Conservation (phyloP, 2,888 invertebrate genomes). For the Acanthosepion pharaonis region DNA sequence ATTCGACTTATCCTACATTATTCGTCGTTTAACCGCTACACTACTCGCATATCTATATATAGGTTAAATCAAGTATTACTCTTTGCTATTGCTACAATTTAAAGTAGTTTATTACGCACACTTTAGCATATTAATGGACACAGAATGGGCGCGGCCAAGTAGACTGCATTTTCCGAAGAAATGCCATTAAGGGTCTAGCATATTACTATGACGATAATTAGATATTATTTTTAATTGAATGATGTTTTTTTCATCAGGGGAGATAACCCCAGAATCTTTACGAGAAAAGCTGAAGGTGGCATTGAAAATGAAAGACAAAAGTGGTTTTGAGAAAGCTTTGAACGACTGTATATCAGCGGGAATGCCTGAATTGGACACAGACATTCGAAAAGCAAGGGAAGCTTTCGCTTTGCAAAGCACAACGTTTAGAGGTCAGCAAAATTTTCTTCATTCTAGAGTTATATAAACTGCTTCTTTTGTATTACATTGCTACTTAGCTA, state of each 20-base stretch:
- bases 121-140: no score
- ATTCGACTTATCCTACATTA: no score
- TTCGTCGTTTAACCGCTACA: no score
- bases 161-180: neutral
- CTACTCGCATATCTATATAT: no score
- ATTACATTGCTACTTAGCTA: no score
- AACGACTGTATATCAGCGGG: slow-evolving; percentile 24
- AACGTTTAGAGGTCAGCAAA: slow-evolving; percentile 1
- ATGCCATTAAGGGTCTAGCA: neutral
- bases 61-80: no score
- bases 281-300: slow-evolving; percentile 14
- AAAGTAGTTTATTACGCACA: no score
- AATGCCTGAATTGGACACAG: slow-evolving; percentile 38
- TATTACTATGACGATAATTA: neutral
- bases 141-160: no score
- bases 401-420: neutral
- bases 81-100: no score
- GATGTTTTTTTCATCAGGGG: neutral
- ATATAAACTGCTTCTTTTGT: neutral
- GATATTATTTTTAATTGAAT: neutral
- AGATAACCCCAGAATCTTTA: neutral
- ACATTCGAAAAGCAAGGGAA: slow-evolving; percentile 23
- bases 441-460: neutral
- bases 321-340: slow-evolving; percentile 34
- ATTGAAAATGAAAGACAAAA: slow-evolving; percentile 35